Evolutionary conservation across 1,140 invertebrate genomes (phyloP).

Genomic region (Diabrotica undecimpunctata): DNA sequence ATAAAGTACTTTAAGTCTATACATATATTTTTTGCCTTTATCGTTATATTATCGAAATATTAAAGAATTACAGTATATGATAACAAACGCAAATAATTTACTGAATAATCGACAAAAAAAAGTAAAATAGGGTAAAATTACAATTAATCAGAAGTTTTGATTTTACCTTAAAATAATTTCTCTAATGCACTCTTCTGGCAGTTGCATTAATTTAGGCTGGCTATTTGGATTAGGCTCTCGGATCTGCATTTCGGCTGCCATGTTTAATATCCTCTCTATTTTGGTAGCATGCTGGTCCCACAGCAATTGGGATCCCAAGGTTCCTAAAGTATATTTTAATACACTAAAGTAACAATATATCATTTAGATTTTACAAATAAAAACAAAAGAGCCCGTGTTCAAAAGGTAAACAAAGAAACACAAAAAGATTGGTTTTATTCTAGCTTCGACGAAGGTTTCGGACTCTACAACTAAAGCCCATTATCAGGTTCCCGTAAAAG

Average conservation of each 20-base stretch:
- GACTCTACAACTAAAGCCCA: too few species aligned
- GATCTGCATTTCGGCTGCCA: conserved; percentile 76
- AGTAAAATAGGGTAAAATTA: not conserved
- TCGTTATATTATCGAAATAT: too few species aligned
- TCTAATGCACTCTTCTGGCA: conserved; percentile 90
- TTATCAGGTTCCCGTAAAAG: too few species aligned
- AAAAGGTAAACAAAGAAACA: not conserved
- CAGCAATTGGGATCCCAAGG: conserved; percentile 80
- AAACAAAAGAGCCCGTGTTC: not conserved
- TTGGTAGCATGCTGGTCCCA: conserved; percentile 85
- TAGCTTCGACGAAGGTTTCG: too few species aligned
- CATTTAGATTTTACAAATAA: not conserved
- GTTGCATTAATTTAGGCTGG: conserved; percentile 77
- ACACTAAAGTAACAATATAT: not conserved
- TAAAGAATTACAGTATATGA: too few species aligned
- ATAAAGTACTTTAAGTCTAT: too few species aligned
- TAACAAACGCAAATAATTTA: not conserved
- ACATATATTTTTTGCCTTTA: too few species aligned
- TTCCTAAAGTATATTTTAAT: conserved; percentile 44
- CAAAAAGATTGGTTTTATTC: too few species aligned
- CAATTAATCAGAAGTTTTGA: not conserved
- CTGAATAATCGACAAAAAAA: too few species aligned
- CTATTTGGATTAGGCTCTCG: conserved; percentile 77
- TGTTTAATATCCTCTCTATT: conserved; percentile 77
- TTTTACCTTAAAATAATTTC: conserved; percentile 69